phyloP scores from a whole-genome alignment of 2,888 invertebrate genomes.

The Mesodorylaimus sp. region DNA sequence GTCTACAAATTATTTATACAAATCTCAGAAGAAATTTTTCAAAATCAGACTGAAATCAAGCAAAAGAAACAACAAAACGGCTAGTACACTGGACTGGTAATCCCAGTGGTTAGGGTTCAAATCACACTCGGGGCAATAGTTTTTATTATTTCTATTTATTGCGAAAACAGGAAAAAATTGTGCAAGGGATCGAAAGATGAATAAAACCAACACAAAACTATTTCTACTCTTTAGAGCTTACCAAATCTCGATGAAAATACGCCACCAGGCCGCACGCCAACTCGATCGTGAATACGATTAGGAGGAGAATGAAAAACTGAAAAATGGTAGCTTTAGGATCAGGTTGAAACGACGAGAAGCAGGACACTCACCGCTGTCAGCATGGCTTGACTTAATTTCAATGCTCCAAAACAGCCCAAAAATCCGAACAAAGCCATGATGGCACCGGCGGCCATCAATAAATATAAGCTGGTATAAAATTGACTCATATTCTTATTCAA shows the following conservation, averaged over 20 bases:
- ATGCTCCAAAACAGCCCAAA: slow-evolving; percentile 63
- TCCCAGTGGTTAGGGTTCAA: too few relatives aligned
- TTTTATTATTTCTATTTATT: too few relatives aligned
- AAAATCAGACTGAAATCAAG: too few relatives aligned
- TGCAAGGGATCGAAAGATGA: too few relatives aligned
- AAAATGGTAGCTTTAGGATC: slow-evolving; percentile 19
- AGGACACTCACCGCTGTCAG: slow-evolving; percentile 47
- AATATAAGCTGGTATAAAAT: slow-evolving; percentile 50
- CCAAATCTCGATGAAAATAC: slow-evolving; percentile 43
- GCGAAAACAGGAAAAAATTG: too few relatives aligned
- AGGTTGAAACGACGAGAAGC: neutral
- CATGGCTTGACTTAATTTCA: slow-evolving; percentile 56
- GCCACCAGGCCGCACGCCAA: slow-evolving; percentile 58
- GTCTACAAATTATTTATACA: neutral
- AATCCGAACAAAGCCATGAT: slow-evolving; percentile 55
- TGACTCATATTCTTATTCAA: slow-evolving; percentile 46
- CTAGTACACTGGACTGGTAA: too few relatives aligned
- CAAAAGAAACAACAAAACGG: too few relatives aligned
- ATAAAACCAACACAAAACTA: too few relatives aligned
- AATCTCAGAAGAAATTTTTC: neutral
- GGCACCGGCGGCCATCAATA: slow-evolving; percentile 51
- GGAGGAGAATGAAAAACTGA: slow-evolving; percentile 56
- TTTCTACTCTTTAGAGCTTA: slow-evolving; percentile 6
- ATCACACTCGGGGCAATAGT: too few relatives aligned
- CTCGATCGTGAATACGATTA: slow-evolving; percentile 57